Evolutionary conservation across 2,888 invertebrate genomes (phyloP).

Genomic region (Agrotis exclamationis): DNA sequence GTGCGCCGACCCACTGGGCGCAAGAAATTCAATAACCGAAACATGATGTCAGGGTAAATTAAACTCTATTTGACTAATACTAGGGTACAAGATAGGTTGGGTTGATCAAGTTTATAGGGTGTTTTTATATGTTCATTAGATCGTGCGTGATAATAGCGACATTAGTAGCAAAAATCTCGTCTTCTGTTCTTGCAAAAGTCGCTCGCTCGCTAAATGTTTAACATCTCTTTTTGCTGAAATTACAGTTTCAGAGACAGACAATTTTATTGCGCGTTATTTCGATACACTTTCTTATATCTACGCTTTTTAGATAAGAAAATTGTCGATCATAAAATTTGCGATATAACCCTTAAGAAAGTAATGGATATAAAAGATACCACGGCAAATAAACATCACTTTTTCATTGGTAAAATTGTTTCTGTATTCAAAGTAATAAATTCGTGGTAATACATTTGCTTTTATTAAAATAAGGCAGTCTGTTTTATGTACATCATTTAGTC

Average conservation of each 20-base stretch:
- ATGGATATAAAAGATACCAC: constrained; percentile 48
- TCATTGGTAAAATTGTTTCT: constrained; percentile 60
- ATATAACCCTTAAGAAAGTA: constrained; percentile 59
- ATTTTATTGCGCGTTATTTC: constrained; percentile 43
- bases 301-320: constrained; percentile 48
- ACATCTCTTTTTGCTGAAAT: constrained; percentile 54
- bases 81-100: constrained; percentile 17
- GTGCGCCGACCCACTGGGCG: constrained; percentile 27
- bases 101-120: constrained; percentile 35
- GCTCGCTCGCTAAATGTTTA: constrained; percentile 45
- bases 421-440: constrained; percentile 59
- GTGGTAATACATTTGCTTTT: constrained; percentile 45
- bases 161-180: constrained; percentile 66
- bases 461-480: constrained; percentile 41
- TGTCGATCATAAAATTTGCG: constrained; percentile 53
- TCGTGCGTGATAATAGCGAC: constrained; percentile 69
- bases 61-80: background rate
- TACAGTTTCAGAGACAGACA: constrained; percentile 47
- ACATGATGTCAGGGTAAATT: constrained; percentile 23
- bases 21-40: constrained; percentile 52
- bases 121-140: constrained; percentile 48
- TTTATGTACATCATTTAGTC: constrained; percentile 43
- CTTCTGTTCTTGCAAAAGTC: constrained; percentile 61
- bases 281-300: constrained; percentile 38
- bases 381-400: constrained; percentile 58